A percentile compares a stretch with the other conserved stretches of the same genome.
phyloP scores from a whole-genome alignment of 2,888 invertebrate genomes.

The Papilio protenor region DNA sequence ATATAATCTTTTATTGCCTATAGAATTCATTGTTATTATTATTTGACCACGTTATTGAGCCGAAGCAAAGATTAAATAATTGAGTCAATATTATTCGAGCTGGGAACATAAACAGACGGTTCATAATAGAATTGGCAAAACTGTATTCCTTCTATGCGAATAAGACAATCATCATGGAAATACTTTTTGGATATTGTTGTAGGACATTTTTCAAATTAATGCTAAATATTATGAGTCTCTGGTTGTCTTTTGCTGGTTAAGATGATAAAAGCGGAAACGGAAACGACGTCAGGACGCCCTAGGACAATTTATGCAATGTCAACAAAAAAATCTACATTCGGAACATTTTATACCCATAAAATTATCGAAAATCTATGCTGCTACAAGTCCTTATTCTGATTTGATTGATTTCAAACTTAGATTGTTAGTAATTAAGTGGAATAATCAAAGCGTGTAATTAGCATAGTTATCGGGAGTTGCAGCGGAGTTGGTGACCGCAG shows the following conservation, averaged over 20 bases:
- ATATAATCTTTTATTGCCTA: not conserved
- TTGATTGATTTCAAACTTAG: slow-evolving; percentile 13
- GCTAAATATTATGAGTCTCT: too few species aligned
- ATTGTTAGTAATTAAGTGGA: slow-evolving; percentile 21
- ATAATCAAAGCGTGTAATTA: slow-evolving; percentile 18
- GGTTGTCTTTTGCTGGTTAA: too few species aligned
- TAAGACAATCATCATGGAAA: slow-evolving; percentile 7
- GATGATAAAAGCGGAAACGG: too few species aligned
- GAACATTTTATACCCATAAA: not conserved
- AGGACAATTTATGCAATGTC: too few species aligned
- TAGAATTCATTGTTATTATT: slow-evolving; percentile 36
- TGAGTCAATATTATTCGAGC: slow-evolving; percentile 37
- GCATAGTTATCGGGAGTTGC: slow-evolving; percentile 17
- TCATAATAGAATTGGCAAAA: slow-evolving; percentile 33
- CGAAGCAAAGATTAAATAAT: slow-evolving; percentile 34
- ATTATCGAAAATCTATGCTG: not conserved
- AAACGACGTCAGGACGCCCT: too few species aligned
- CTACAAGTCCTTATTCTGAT: not conserved
- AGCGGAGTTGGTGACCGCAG: slow-evolving; percentile 13
- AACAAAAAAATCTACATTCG: not conserved
- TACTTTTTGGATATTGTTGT: not conserved
- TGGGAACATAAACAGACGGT: slow-evolving; percentile 28
- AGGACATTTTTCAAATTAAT: not conserved
- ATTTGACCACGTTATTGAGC: slow-evolving; percentile 27
- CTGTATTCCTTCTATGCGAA: slow-evolving; percentile 20